Base-by-base conservation (phyloP, 1,140 invertebrate genomes). In the Saxidomus purpurata region DNA sequence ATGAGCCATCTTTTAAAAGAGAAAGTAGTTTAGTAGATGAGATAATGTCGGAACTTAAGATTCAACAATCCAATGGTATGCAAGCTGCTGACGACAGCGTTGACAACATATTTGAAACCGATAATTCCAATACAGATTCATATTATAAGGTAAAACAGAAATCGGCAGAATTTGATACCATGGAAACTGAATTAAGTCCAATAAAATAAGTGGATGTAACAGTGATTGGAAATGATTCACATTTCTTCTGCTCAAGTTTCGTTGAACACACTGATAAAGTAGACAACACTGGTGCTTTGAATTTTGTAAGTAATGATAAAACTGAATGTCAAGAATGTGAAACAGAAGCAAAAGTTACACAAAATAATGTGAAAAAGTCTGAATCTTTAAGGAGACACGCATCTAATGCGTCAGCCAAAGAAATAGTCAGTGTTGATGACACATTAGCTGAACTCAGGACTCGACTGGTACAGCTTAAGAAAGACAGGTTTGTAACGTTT, bases 11-110 rank as follows among this genome's bases (percentile, higher is more conserved):
- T 28, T 61, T 43, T 43, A 31, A 76, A 43, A 52, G 79, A 36
- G 79, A 47, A 19, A 55, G 82, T 22, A 89, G 87, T 59, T 71
- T 89, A 25, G 80, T 84, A 15, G 87, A 89, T 83, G 80, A 89
- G 63, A 77, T 89, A 49, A 83, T 89, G 87, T 77, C 52, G 4
- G 80, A 89, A 31, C 38, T 89, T 19, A 47, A 81, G 9, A 80
- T 28, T 25, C 67, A 87, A 25, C 52, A 61, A 0, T 40, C 25
- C 38, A 74, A n/a, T 17, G 36, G 28, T 55, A n/a, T 22, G 1
- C 38, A 22, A 11, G 36, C 34, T 59, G 28, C 19, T 82, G 36
- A 31, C n/a, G n/a, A 22, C 1, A 59, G 15, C 4, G 15, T 9
- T 25, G 3, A 55, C 34, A 9, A 43, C 1, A n/a, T 19, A 36